Evolutionary conservation across 1,140 invertebrate genomes (phyloP).

Genomic region (Drosophila miranda): DNA sequence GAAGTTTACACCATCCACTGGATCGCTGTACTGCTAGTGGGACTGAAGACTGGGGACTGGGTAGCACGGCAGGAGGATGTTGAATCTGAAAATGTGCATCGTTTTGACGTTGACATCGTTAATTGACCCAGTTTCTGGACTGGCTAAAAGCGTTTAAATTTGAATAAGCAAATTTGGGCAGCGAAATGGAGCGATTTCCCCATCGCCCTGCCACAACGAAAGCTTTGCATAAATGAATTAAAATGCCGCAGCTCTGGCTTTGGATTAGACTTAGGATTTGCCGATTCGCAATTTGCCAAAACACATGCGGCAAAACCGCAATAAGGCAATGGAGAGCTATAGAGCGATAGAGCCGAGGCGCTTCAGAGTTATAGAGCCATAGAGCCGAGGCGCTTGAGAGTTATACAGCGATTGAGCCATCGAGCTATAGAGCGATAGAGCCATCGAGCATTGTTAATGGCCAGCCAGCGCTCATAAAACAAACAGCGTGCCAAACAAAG

Average conservation of each 20-base stretch:
- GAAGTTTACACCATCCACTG: slow-evolving; percentile 22
- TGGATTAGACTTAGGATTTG: slow-evolving; percentile 44
- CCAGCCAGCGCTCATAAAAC: slow-evolving; percentile 51
- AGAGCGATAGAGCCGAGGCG: slow-evolving; percentile 7
- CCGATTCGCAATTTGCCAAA: slow-evolving; percentile 14
- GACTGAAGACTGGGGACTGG: not conserved
- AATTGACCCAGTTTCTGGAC: slow-evolving; percentile 70
- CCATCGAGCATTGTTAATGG: slow-evolving; percentile 71
- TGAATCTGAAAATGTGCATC: slow-evolving; percentile 45
- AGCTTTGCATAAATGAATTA: slow-evolving; percentile 68
- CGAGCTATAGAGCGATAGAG: slow-evolving; percentile 28
- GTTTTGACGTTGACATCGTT: slow-evolving; percentile 60
- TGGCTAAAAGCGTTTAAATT: slow-evolving; percentile 67
- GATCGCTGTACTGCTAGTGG: not conserved
- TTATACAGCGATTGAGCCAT: slow-evolving; percentile 21
- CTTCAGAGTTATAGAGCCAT: slow-evolving; percentile 38
- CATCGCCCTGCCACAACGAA: slow-evolving; percentile 2
- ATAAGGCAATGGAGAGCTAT: slow-evolving; percentile 50
- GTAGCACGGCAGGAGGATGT: not conserved
- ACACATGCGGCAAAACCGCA: slow-evolving; percentile 58
- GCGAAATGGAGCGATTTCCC: slow-evolving; percentile 34
- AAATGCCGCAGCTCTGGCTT: slow-evolving; percentile 43
- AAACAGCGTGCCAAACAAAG: slow-evolving; percentile 32
- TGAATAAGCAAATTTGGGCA: slow-evolving; percentile 63
- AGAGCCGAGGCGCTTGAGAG: slow-evolving; percentile 30